Evolutionary conservation across 2,888 invertebrate genomes (phyloP), one percentile per base, ranked within the genome.

Genomic region (Eristalis pertinax): DNA sequence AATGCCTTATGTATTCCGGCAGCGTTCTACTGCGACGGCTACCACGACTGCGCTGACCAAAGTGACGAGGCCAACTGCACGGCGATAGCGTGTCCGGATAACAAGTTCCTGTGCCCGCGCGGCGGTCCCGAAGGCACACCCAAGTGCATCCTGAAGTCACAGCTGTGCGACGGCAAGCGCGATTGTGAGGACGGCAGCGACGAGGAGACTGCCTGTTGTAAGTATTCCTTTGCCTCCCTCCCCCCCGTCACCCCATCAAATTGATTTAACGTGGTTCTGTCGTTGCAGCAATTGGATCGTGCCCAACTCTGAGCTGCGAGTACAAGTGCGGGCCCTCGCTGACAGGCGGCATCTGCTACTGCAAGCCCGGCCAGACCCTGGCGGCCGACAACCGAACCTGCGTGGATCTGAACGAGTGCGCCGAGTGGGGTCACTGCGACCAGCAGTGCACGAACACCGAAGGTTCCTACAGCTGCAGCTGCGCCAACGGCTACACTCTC

Each of bases 161-260:
- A 97, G 92, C 95, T 99, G 22, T 99, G 99, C 92, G 98, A 99
- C 91, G 97, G 97, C 0, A 97, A 97, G 91, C 94, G 95, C 87
- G 99, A 99, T 92, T 99, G 99, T 91, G 96, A 96, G 86, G 98
- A 99, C 92, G 96, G 96, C 63, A 96, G 97, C 70, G 99, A 99
- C 92, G 98, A 98, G 92, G 96, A 96, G 91, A 94, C 95, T 8
- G 97, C 97, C 86, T 98, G 98, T 92, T 98, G 98, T 98, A 93
- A 96, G 97, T 96, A 89, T 38, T 5, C 84, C 26, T 56, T n/a
- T 19, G 32, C 15, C 1, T 5, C 84, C 26, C 56, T n/a, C 24
- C 41, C 15, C 1, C 7, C 43, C 11, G 1, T 8, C 32, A 32
- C 7, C 5, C 5, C 60, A 5, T 62, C 8, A 0, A 15, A 15